Evolutionary conservation across 2,888 invertebrate genomes (phyloP), one percentile per base, ranked within the genome.

Genomic region (Tiliacea aurago): DNA sequence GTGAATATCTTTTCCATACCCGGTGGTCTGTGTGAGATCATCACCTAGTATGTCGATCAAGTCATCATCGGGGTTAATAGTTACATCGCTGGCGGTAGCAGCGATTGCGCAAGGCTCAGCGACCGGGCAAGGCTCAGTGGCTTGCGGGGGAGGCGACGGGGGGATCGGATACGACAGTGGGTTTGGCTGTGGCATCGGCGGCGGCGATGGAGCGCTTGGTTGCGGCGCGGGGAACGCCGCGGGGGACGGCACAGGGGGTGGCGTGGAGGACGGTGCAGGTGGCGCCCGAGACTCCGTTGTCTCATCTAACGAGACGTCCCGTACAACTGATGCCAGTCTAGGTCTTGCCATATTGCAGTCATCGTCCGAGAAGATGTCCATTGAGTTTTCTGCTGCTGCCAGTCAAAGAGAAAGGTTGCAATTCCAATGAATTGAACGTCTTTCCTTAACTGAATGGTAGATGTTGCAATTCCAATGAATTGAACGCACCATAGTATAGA

Each of bases 371-470:
- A 58, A 58, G 43, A 61, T 61, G n/a, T 43, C 59, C 43, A 61
- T 61, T 41, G 23, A 43, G 41, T 61, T 61, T 61, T 43, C 43
- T 43, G 59, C 43, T 43, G 43, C 59, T 61, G 59, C 59, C 43
- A 61, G 59, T n/a, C n/a, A 61, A 61, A 41, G 13, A 59, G 41
- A 41, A 59, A 59, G 59, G 41, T 41, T 59, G 41, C 59, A 59
- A 59, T 59, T 59, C 41, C 59, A 59, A n/a, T 59, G 41, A 59
- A 41, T 41, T 59, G 59, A 59, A 59, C 59, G 59, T 59, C 59
- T 59, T 59, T 59, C 41, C 20, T 59, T 41, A 51, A n/a, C n/a
- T 51, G 51, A 51, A 51, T 51, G 51, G 51, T 51, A 51, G 41
- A 41, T 41, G 41, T 41, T 59, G n/a, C 59, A 59, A 59, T 59